Base-by-base conservation (phyloP, 2,797 vertebrate genomes). In the Mareca strepera region DNA sequence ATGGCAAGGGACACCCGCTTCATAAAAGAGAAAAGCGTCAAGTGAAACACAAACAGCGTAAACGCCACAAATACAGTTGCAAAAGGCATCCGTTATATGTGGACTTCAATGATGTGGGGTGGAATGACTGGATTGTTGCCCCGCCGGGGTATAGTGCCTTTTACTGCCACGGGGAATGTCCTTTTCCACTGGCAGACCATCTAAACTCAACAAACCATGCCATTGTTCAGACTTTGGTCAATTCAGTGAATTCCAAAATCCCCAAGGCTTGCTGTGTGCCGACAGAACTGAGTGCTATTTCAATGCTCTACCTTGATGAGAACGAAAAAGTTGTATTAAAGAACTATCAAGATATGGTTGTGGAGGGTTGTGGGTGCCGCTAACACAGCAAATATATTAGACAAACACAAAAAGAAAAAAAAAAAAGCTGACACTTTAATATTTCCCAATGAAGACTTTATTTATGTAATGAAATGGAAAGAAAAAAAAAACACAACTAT, bases 331-430 rank as follows among this genome's bases (percentile, higher is more conserved):
- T 99, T 43, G 99, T 99, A 93, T 98, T 99, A 96, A 99, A 99
- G 98, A 99, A 99, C 98, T 99, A 99, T 93, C 99, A 99, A 98
- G 99, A 99, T 97, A 99, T 99, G 99, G 99, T 99, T 96, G 99
- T 99, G 96, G 99, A 99, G 98, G 99, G 99, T 83, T 99, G 99
- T 44, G 99, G 99, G 94, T 99, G 99, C 98, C 99, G 99, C 97
- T 99, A 96, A 98, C 98, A 97, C 97, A 97, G 98, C 97, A 97
- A 98, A 91, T 96, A 94, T 95, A 84, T 92, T 86, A 91, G 92
- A 96, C 83, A 92, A 92, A 97, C 88, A 70, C 67, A 84, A 88
- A 91, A 50, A 50, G 48, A 92, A 58, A 85, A 94, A 96, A 87
- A 82, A 70, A 88, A 94, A 68, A 94, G 98, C 97, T 98, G 98